Base-by-base conservation (phyloP, 2,888 invertebrate species). In the Abscondita cerata region DNA sequence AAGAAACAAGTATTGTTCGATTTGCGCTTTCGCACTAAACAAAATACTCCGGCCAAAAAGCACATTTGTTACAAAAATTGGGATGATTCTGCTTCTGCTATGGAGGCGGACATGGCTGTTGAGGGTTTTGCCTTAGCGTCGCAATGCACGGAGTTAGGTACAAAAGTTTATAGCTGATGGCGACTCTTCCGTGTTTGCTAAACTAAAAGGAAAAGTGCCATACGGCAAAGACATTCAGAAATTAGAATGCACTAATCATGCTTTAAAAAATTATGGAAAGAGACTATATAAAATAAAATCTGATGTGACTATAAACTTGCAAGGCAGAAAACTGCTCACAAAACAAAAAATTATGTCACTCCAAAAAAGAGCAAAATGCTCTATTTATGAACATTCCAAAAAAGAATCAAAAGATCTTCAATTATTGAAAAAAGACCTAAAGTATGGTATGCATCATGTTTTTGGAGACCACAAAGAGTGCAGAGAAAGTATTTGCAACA, bases 101-200 rank as follows among this genome's bases (percentile, higher is more conserved):
- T 48, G 48, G 48, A 48, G 31, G 48, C 31, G 5, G 11, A 19
- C 46, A 46, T 46, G 46, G 46, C 18, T 46, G 46, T 16, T 46
- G 20, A 46, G 16, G 46, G 19, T 46, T 46, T 18, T 16, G 1
- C 20, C 11, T 46, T 15, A 46, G 18, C 18, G 46, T 16, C 11
- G 20, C 1, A 19, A 46, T 46, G 46, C 41, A 41, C 13, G 16
- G 41, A 12, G 20, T 46, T 16, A 46, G 18, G 19, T 20, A 46
- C 15, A 6, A 9, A 18, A 19, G 20, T 46, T 46, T 40, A 12
- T 36, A 2, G 36, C 36, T 12, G 36, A 36, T 19, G 47, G 47
- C 9, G 47, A 47, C 19, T 47, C 18, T 1, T 18, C 18, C 19
- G 25, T 25, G 4, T 47, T 40, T 40, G 40, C 40, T 13, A 15